These are phyloP conservation scores for Dermolepida albohirtum DNA, from an alignment of 2,888 invertebrate genomes.

Conservation along the genomic window DNA sequence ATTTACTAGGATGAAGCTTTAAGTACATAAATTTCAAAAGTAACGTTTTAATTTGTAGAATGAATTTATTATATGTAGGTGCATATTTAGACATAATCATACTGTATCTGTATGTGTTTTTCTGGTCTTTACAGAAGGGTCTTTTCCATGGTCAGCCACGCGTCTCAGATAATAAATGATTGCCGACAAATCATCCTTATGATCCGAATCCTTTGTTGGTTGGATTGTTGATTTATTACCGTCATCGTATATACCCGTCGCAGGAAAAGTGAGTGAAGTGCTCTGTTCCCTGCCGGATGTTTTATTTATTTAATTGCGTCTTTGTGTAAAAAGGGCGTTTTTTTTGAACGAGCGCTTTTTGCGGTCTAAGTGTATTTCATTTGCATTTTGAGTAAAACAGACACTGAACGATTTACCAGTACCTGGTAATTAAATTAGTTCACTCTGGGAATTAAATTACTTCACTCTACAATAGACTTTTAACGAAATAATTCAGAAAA, in stretches of 20 bases:
- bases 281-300: slow-evolving; percentile 54
- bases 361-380: slow-evolving; percentile 19
- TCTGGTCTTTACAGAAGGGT: slow-evolving; percentile 10
- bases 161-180: slow-evolving; percentile 61
- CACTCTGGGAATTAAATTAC: no score
- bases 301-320: slow-evolving; percentile 63
- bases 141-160: slow-evolving; percentile 52
- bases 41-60: no score
- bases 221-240: slow-evolving; percentile 51
- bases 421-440: no score
- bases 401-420: slow-evolving; percentile 3
- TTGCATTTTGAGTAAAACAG: neutral
- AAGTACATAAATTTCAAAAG: no score
- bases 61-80: no score
- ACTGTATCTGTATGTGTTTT: no score
- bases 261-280: slow-evolving; percentile 23
- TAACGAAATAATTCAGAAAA: no score
- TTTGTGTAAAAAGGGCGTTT: slow-evolving; percentile 54
- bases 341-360: slow-evolving; percentile 53
- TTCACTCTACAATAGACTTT: no score
- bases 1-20: no score
- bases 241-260: slow-evolving; percentile 31
- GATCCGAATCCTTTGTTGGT: slow-evolving; percentile 49
- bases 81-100: no score
- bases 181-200: slow-evolving; percentile 60